Evolutionary conservation across 2,888 invertebrate species (phyloP), one percentile per base, ranked within the genome.

Genomic region (Pedicia rivosa): DNA sequence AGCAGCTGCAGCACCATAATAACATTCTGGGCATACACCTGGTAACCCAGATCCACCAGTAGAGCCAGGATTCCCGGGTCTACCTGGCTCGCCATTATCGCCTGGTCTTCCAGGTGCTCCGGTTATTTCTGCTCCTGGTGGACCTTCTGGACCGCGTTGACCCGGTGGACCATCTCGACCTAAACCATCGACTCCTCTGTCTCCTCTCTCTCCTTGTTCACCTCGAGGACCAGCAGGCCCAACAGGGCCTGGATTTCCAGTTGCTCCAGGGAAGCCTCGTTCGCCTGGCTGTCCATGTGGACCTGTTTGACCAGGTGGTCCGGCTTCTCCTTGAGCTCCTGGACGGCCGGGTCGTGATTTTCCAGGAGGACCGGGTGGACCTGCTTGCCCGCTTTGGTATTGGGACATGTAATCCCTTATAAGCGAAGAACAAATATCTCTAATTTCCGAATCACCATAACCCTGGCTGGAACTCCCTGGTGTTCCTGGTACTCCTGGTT

Each of bases 391-490:
- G 45, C 14, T 20, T 22, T 32, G 19, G 10, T 20, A 20, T 7
- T 20, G 19, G 13, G 32, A 12, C 13, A 32, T 10, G 13, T 20
- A 20, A 22, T 32, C 32, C n/a, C n/a, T n/a, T n/a, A n/a, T n/a
- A n/a, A n/a, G n/a, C n/a, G 74, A 71, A 47, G 78, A 73, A 54
- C 87, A 87, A 48, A 90, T 78, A 46, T 83, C 83, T 45, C 79
- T 66, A 13, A 35, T 25, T 13, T 35, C 35, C 10, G 25, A 15
- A n/a, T 35, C 34, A 16, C 31, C 19, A 29, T n/a, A 30, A n/a
- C 62, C 55, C 44, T 61, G 63, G 3, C 70, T 68, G 38, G 57
- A 51, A 13, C 62, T 57, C 13, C 74, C 74, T 46, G 71, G 70
- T 33, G 67, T 59, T 6, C 80, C 81, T 10, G 65, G 58, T 16